phyloP scores from a whole-genome alignment of 2,888 invertebrate genomes.

The Meta bourneti region DNA sequence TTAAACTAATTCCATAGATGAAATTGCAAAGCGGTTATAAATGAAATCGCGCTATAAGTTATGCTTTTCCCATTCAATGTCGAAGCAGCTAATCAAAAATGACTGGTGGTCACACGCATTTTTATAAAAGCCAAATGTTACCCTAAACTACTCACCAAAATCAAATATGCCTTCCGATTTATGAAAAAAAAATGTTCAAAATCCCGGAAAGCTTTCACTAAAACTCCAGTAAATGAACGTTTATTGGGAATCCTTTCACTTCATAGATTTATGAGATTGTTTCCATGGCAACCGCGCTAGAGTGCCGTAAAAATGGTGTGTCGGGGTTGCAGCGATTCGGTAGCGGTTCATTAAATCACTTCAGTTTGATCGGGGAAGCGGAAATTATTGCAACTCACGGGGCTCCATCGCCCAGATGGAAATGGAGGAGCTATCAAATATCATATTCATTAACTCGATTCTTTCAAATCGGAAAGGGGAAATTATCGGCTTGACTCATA shows the following conservation, averaged over 20 bases:
- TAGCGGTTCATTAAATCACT: conserved; percentile 58
- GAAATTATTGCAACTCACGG: conserved; percentile 41
- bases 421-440: conserved; percentile 30
- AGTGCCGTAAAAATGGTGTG: conserved; percentile 48
- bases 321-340: conserved; percentile 27
- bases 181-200: no score
- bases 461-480: not conserved
- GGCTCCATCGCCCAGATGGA: conserved; percentile 31
- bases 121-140: no score
- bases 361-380: conserved; percentile 50
- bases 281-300: conserved; percentile 35
- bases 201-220: not conserved
- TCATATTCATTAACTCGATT: conserved; percentile 7
- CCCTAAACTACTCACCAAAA: no score
- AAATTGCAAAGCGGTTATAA: no score
- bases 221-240: conserved; percentile 24
- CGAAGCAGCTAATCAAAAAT: no score
- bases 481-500: not conserved
- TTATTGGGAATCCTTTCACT: conserved; percentile 47
- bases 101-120: no score
- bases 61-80: no score
- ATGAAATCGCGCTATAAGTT: no score
- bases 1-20: no score
- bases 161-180: no score
- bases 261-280: conserved; percentile 48